These are phyloP conservation scores for Hydrozoanthus gracilis DNA, from an alignment of 92 coral and sea anemone genomes.

Conservation along the genomic window DNA sequence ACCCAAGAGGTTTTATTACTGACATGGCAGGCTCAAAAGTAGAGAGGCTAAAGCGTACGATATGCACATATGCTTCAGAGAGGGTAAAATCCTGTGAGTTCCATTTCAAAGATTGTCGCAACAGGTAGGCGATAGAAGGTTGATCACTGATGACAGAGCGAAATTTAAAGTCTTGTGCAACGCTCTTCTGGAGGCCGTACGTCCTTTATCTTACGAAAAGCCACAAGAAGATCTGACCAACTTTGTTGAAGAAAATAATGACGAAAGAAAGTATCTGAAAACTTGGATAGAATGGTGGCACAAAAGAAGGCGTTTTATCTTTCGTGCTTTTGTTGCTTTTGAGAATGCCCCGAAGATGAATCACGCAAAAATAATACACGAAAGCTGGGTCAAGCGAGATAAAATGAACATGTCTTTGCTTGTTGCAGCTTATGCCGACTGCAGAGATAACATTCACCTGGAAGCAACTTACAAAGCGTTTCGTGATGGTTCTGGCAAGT, in stretches of 20 bases:
- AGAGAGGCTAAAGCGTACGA: constrained; percentile 62
- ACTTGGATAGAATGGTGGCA: constrained; percentile 69
- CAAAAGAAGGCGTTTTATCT: constrained; percentile 56
- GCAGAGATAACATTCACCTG: constrained; percentile 50
- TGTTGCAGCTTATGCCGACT: constrained; percentile 57
- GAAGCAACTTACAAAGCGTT: constrained; percentile 57
- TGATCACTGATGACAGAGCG: constrained; percentile 46
- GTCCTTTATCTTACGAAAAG: constrained; percentile 7
- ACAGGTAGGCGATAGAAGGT: constrained; percentile 60
- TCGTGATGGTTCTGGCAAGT: constrained; percentile 43
- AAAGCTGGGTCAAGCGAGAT: constrained; percentile 68
- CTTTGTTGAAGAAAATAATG: constrained; percentile 13
- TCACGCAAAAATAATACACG: constrained; percentile 52
- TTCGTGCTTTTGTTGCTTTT: constrained; percentile 57
- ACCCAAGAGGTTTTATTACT: constrained; percentile 66
- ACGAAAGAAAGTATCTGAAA: constrained; percentile 28
- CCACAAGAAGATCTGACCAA: constrained; percentile 25
- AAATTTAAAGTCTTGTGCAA: constrained; percentile 47
- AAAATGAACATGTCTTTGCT: constrained; percentile 60
- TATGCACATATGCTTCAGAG: constrained; percentile 44
- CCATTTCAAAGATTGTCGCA: constrained; percentile 65
- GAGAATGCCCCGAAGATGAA: constrained; percentile 55
- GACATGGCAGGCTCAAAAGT: constrained; percentile 68
- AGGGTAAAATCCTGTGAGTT: constrained; percentile 69
- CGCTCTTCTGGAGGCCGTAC: constrained; percentile 29